Percentiles rank a stretch among this genome's conserved stretches.
Evolutionary conservation across 92 coral and sea anemone genomes (phyloP).

Genomic region (Virgularia gustaviana): DNA sequence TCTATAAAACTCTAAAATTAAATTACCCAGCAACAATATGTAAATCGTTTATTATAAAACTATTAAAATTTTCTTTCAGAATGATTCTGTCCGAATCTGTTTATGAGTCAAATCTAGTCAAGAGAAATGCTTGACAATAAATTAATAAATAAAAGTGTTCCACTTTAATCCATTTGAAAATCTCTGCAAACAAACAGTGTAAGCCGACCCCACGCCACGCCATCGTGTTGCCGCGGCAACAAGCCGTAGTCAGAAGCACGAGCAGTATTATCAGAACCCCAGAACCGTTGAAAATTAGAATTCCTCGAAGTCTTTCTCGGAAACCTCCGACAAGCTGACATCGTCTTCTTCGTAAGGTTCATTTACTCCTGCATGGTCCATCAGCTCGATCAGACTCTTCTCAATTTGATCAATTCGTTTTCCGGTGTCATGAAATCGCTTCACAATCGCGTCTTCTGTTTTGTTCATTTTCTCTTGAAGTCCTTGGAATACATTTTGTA

Average conservation of each 20-base stretch:
- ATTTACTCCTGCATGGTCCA: constrained; percentile 98
- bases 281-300: constrained; percentile 56
- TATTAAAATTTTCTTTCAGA: no score
- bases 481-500: constrained; percentile 76
- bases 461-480: constrained; percentile 92
- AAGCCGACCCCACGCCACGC: not conserved
- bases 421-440: constrained; percentile 81
- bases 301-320: constrained; percentile 60
- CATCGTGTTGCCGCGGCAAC: constrained; percentile 9
- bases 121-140: no score
- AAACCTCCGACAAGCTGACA: constrained; percentile 64
- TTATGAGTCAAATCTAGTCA: no score
- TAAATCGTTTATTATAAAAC: no score
- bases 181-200: not conserved
- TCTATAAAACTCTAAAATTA: no score
- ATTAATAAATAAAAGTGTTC: no score
- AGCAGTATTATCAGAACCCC: not conserved
- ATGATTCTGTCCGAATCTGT: no score
- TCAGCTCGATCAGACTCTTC: constrained; percentile 80
- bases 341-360: constrained; percentile 97
- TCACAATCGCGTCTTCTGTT: constrained; percentile 83
- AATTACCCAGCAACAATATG: no score
- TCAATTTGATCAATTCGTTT: constrained; percentile 83
- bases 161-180: not conserved
- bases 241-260: not conserved